Conservation (phyloP, 2,797 vertebrate genomes). For the Onychomys arenicola region DNA sequence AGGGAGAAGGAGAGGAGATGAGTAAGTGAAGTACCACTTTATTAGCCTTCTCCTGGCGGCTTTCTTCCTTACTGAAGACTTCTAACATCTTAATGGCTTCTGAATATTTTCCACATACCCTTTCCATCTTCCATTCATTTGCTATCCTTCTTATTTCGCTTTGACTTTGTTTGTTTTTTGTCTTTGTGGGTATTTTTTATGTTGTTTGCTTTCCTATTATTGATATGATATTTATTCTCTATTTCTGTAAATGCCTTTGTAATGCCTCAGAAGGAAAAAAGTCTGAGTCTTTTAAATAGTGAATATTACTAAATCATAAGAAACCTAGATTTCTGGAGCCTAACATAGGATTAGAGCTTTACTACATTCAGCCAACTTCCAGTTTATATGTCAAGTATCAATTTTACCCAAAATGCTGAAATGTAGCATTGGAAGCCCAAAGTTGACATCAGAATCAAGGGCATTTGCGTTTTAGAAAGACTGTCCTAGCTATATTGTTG, state of each 20-base stretch:
- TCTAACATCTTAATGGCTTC: conserved; percentile 42
- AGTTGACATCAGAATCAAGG: neutral
- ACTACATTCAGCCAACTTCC: conserved; percentile 50
- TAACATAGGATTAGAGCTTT: conserved; percentile 59
- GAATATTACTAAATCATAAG: conserved; percentile 61
- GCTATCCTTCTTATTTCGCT: conserved; percentile 35
- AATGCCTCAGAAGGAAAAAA: conserved; percentile 63
- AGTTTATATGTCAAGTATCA: conserved; percentile 50
- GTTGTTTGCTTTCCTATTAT: conserved; percentile 27
- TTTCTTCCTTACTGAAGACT: conserved; percentile 44
- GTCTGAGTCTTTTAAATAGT: conserved; percentile 68
- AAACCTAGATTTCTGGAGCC: conserved; percentile 58
- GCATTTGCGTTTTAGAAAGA: neutral
- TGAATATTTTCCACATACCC: neutral
- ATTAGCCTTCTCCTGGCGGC: neutral
- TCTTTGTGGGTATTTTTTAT: neutral
- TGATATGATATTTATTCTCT: conserved; percentile 64
- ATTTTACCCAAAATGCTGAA: neutral
- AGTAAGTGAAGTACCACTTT: neutral
- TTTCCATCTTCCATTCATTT: conserved; percentile 51
- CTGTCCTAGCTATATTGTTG: neutral
- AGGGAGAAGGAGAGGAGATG: neutral
- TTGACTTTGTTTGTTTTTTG: neutral
- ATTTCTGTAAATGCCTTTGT: conserved; percentile 68
- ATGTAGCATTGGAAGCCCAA: neutral